These are phyloP conservation scores for Drosophila sechellia DNA, from an alignment of 1,140 invertebrate species.

Conservation along the genomic window DNA sequence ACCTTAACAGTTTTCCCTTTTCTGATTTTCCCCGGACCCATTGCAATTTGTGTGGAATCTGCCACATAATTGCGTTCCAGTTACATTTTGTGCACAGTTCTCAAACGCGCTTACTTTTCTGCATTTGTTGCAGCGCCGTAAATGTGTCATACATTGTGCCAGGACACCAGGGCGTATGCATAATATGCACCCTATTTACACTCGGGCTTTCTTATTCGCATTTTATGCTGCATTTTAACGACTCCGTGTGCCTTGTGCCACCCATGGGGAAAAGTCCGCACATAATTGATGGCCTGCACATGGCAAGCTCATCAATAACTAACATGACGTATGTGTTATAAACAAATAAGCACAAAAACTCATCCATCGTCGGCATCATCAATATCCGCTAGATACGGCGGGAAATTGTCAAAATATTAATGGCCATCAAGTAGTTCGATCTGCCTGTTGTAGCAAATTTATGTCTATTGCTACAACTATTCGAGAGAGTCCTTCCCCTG, in stretches of 20 bases:
- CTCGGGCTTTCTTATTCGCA: slow-evolving; percentile 24
- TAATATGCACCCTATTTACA: slow-evolving; percentile 49
- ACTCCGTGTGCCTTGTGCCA: slow-evolving; percentile 23
- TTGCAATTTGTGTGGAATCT: slow-evolving; percentile 56
- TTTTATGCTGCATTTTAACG: slow-evolving; percentile 63
- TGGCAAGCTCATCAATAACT: slow-evolving; percentile 71
- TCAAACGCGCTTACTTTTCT: slow-evolving; percentile 32
- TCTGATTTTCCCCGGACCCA: slow-evolving; percentile 23
- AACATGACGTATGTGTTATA: slow-evolving; percentile 68
- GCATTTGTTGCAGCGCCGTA: slow-evolving; percentile 41
- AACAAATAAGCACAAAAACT: slow-evolving; percentile 67
- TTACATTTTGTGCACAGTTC: slow-evolving; percentile 76
- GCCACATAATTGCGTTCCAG: slow-evolving; percentile 79
- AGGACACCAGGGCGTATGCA: slow-evolving; percentile 57
- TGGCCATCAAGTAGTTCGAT: slow-evolving; percentile 63
- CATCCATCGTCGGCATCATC: slow-evolving; percentile 68
- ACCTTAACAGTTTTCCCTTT: slow-evolving; percentile 73
- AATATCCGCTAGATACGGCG: slow-evolving; percentile 61
- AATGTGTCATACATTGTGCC: slow-evolving; percentile 51
- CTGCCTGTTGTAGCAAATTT: slow-evolving; percentile 49
- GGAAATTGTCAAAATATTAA: slow-evolving; percentile 80
- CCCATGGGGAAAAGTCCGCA: slow-evolving; percentile 17
- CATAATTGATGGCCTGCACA: slow-evolving; percentile 73
- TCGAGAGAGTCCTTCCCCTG: slow-evolving; percentile 63
- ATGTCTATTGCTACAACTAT: slow-evolving; percentile 72